phyloP scores from a whole-genome alignment of 1,140 invertebrate genomes.

The Euglossa dilemma region DNA sequence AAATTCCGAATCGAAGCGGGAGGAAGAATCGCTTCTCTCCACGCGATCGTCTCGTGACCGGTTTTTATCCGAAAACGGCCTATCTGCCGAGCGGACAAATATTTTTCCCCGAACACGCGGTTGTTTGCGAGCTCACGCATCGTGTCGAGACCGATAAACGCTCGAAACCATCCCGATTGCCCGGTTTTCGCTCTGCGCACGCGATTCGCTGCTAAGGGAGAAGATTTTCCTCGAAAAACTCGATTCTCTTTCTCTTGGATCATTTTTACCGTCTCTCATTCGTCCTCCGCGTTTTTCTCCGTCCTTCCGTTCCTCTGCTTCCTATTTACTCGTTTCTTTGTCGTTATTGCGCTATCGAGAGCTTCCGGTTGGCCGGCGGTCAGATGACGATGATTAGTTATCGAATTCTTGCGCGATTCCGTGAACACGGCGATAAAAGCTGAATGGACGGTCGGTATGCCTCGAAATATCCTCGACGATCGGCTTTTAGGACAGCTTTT shows the following conservation, averaged over 20 bases:
- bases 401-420: not conserved
- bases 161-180: not conserved
- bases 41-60: constrained; percentile 9
- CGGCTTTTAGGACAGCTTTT: no score
- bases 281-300: not conserved
- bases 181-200: not conserved
- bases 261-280: not conserved
- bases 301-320: not conserved
- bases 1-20: not conserved
- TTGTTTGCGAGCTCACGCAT: constrained; percentile 12
- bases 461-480: no score
- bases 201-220: not conserved
- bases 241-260: not conserved
- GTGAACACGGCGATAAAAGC: no score
- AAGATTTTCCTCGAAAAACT: not conserved
- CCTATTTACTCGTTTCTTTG: not conserved
- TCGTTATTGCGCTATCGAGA: not conserved
- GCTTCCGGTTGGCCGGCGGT: constrained; percentile 4
- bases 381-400: not conserved
- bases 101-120: constrained; percentile 3
- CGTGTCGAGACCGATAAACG: constrained; percentile 1
- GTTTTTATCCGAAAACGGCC: constrained; percentile 17
- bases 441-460: no score
- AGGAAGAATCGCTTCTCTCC: not conserved
- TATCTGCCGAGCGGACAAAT: constrained; percentile 26